Evolutionary conservation across 2,797 vertebrate species (phyloP).

Genomic region (Phylloscopus collybita): DNA sequence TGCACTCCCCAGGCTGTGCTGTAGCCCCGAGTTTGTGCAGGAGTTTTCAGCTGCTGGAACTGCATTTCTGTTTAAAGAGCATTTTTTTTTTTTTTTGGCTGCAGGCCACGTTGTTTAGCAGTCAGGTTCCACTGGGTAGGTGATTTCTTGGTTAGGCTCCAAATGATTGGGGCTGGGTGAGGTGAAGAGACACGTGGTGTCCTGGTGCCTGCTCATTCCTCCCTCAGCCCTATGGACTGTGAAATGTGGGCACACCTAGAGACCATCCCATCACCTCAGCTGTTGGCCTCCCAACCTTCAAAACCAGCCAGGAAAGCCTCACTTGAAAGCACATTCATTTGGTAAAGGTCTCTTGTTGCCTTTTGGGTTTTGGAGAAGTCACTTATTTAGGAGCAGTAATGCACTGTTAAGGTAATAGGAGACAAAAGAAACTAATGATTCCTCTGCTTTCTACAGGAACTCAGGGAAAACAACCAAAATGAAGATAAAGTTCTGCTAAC

Average conservation of each 20-base stretch:
- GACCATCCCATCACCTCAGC: neutral
- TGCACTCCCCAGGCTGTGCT: neutral
- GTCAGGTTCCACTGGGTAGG: neutral
- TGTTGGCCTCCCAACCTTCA: neutral
- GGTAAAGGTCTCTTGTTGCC: neutral
- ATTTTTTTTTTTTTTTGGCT: neutral
- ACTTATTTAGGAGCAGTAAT: neutral
- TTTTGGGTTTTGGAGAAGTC: neutral
- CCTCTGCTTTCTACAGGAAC: neutral
- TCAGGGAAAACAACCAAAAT: neutral
- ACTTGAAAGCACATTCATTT: neutral
- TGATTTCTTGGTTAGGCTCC: neutral
- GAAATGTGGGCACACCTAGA: too few relatives aligned
- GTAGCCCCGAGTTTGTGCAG: neutral
- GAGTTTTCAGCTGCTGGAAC: neutral
- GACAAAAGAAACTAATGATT: neutral
- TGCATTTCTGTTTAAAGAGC: neutral
- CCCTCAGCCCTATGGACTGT: neutral
- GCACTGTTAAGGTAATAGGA: neutral
- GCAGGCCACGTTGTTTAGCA: neutral
- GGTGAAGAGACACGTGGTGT: fast-evolving
- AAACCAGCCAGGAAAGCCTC: neutral
- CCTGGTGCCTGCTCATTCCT: fast-evolving
- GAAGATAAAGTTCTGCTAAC: neutral
- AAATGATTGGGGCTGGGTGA: neutral